Conservation (phyloP, 2,113 vertebrate species). For the Todiramphus saurophagus region DNA sequence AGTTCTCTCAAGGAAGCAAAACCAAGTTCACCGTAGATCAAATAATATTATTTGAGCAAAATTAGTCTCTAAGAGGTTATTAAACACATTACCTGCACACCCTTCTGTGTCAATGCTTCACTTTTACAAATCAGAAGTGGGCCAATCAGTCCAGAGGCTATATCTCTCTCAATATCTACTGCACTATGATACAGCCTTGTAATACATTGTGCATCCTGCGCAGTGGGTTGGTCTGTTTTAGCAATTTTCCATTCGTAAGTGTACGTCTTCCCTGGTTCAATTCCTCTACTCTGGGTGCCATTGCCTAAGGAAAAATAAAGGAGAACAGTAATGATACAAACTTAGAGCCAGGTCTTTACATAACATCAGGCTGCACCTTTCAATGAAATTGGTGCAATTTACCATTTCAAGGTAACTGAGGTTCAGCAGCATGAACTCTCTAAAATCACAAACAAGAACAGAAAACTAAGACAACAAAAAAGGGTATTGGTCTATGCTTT, state of each 20-base stretch:
- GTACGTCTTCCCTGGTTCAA: constrained; percentile 85
- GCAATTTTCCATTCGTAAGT: constrained; percentile 88
- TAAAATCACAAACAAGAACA: not conserved
- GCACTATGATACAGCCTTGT: constrained; percentile 93
- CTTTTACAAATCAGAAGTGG: constrained; percentile 94
- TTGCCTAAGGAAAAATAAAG: constrained; percentile 74
- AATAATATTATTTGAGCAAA: not conserved
- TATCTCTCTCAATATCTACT: constrained; percentile 85
- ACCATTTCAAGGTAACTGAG: not conserved
- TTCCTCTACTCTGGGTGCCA: constrained; percentile 73
- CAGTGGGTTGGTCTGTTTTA: constrained; percentile 85
- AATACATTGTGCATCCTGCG: constrained; percentile 85
- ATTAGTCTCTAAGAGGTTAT: not conserved
- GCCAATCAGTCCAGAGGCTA: constrained; percentile 92
- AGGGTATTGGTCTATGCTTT: not conserved
- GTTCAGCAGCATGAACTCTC: not conserved
- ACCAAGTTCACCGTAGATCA: not conserved
- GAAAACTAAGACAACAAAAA: not conserved
- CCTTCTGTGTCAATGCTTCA: constrained; percentile 85
- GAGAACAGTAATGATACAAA: not conserved
- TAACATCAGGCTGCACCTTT: not conserved
- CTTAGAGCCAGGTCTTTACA: not conserved
- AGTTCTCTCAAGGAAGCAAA: not conserved
- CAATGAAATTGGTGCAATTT: not conserved
- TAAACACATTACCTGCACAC: constrained; percentile 84